phyloP scores from a whole-genome alignment of 2,797 vertebrate species.

The Myotis daubentonii region DNA sequence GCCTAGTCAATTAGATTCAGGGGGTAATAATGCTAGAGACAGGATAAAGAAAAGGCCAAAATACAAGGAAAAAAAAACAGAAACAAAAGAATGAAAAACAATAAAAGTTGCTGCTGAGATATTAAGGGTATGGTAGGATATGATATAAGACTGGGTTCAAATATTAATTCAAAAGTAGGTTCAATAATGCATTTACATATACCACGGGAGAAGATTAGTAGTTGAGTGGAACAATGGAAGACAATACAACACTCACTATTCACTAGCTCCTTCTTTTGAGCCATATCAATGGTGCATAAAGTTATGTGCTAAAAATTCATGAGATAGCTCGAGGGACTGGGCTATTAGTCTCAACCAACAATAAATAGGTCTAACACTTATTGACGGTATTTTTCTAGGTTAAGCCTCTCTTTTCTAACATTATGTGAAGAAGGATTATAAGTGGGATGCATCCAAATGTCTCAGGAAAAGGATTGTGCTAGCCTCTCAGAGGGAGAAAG shows the following conservation, averaged over 20 bases:
- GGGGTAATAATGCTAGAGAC: neutral
- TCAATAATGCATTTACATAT: neutral
- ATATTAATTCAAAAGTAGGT: neutral
- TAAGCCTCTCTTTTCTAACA: neutral
- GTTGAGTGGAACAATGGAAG: neutral
- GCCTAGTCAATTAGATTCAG: neutral
- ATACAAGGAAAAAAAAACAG: neutral
- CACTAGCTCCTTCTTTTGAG: neutral
- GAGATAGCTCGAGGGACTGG: neutral
- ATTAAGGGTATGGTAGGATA: neutral
- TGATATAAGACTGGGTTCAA: neutral
- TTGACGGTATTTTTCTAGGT: neutral
- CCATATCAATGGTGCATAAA: neutral
- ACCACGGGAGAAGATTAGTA: neutral
- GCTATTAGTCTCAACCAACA: neutral
- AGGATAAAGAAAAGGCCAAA: neutral
- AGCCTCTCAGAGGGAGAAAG: neutral
- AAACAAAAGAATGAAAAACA: neutral
- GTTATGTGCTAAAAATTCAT: neutral
- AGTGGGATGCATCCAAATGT: constrained; percentile 14
- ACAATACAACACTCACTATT: neutral
- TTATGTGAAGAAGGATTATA: constrained; percentile 6
- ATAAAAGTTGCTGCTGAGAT: neutral
- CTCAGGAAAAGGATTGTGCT: neutral
- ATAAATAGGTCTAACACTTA: neutral